Percentiles rank a stretch among this genome's conserved stretches.
Evolutionary conservation across 2,888 invertebrate species (phyloP).

Genomic region (Cryptophagus acutangulus): DNA sequence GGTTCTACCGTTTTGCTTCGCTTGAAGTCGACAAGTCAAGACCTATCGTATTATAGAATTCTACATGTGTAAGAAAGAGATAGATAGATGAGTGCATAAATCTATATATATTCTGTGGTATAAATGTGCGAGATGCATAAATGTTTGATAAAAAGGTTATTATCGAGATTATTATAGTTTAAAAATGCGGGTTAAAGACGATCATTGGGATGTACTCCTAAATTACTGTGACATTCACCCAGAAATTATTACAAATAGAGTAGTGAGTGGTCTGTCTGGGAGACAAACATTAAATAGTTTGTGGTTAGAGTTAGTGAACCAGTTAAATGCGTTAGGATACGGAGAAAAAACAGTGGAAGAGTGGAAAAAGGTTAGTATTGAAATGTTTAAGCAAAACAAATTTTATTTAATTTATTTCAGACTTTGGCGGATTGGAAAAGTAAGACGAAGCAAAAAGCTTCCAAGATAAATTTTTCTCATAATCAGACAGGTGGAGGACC

Average conservation of each 20-base stretch:
- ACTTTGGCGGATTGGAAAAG: neutral
- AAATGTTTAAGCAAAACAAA: neutral
- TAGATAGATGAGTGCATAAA: neutral
- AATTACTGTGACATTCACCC: neutral
- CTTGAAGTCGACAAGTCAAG: neutral
- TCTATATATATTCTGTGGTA: neutral
- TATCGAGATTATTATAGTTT: neutral
- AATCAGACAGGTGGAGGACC: neutral
- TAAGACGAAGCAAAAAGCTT: too few species aligned
- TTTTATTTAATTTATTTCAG: neutral
- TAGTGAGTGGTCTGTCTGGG: too few species aligned
- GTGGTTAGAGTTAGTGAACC: neutral
- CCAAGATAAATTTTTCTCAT: neutral
- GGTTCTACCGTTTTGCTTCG: neutral
- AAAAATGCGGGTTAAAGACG: neutral
- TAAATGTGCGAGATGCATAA: neutral
- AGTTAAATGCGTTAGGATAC: neutral
- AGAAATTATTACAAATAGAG: neutral
- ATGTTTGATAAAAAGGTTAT: neutral
- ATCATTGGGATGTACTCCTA: neutral
- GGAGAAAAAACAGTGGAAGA: constrained; percentile 1
- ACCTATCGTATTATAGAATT: neutral
- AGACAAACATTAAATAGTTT: neutral
- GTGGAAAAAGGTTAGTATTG: neutral
- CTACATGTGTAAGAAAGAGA: neutral